These are phyloP conservation scores for Percopsis transmontana DNA, from an alignment of 2,113 vertebrate genomes.

Conservation along the genomic window DNA sequence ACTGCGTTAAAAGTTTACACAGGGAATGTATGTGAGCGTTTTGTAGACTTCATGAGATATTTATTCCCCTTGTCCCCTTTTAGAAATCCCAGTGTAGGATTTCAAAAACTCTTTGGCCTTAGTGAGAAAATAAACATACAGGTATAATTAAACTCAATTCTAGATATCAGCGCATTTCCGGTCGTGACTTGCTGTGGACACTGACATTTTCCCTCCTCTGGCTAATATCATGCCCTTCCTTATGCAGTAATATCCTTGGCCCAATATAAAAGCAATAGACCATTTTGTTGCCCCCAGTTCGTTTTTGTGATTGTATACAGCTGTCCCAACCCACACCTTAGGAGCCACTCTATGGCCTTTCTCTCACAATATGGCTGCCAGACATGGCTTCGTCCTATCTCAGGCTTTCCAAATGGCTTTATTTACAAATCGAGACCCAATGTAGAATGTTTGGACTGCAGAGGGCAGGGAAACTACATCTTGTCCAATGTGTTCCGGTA, in stretches of 20 bases:
- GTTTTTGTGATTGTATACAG: constrained; percentile 47
- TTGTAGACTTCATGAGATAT: too few relatives aligned
- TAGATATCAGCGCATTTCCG: constrained; percentile 40
- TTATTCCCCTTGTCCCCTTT: too few relatives aligned
- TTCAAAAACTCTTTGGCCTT: neutral
- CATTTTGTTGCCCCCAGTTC: constrained; percentile 48
- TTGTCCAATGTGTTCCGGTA: neutral
- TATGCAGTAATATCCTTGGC: constrained; percentile 57
- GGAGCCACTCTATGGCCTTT: constrained; percentile 44
- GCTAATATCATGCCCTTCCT: constrained; percentile 60
- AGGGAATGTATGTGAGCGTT: too few relatives aligned
- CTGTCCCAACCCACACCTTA: constrained; percentile 57
- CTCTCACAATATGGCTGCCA: constrained; percentile 23
- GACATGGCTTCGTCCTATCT: constrained; percentile 50
- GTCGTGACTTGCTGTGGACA: constrained; percentile 65
- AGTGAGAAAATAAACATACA: constrained; percentile 22
- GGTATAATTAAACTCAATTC: neutral
- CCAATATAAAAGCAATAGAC: constrained; percentile 44
- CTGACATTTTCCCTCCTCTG: constrained; percentile 55
- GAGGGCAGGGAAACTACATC: constrained; percentile 7
- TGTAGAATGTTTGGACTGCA: constrained; percentile 39
- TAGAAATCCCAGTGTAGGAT: too few relatives aligned
- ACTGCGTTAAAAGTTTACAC: too few relatives aligned
- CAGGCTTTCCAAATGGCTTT: constrained; percentile 32
- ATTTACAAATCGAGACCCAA: constrained; percentile 20